A percentile compares a stretch with the other conserved stretches of the same genome.
These are phyloP conservation scores for Sialia sialis DNA, from an alignment of 2,113 vertebrate genomes.

Conservation along the genomic window DNA sequence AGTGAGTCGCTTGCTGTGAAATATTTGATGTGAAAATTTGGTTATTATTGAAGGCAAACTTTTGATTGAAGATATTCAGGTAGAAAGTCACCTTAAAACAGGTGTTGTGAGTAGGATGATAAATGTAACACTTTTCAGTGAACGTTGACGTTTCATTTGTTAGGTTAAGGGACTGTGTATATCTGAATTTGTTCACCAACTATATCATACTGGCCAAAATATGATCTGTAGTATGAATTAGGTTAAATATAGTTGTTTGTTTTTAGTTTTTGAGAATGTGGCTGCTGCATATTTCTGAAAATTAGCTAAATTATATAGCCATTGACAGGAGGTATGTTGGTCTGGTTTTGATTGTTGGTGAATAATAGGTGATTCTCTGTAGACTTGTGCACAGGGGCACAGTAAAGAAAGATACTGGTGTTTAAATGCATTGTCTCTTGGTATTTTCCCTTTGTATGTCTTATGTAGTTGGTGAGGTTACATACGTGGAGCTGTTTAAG, in stretches of 20 bases:
- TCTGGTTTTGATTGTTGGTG: constrained; percentile 92
- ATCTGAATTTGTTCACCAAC: constrained; percentile 91
- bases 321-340: constrained; percentile 91
- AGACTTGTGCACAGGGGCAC: constrained; percentile 92
- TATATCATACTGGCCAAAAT: constrained; percentile 86
- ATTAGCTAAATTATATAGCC: constrained; percentile 89
- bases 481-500: constrained; percentile 99
- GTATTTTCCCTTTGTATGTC: constrained; percentile 99
- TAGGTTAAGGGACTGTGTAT: constrained; percentile 76
- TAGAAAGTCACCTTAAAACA: constrained; percentile 89
- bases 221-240: constrained; percentile 88
- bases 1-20: constrained; percentile 86
- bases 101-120: constrained; percentile 81
- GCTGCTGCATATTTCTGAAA: constrained; percentile 90
- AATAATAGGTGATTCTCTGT: constrained; percentile 92
- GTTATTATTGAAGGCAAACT: constrained; percentile 81
- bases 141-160: constrained; percentile 77
- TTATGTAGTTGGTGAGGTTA: constrained; percentile 99
- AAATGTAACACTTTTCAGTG: constrained; percentile 73
- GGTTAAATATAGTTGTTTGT: constrained; percentile 88
- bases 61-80: constrained; percentile 81
- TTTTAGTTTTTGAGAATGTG: constrained; percentile 87
- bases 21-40: constrained; percentile 82
- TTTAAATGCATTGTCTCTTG: constrained; percentile 99
- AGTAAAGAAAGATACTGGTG: constrained; percentile 93